phyloP scores from a whole-genome alignment of 2,113 vertebrate species.

The Rhadina sibilatrix region DNA sequence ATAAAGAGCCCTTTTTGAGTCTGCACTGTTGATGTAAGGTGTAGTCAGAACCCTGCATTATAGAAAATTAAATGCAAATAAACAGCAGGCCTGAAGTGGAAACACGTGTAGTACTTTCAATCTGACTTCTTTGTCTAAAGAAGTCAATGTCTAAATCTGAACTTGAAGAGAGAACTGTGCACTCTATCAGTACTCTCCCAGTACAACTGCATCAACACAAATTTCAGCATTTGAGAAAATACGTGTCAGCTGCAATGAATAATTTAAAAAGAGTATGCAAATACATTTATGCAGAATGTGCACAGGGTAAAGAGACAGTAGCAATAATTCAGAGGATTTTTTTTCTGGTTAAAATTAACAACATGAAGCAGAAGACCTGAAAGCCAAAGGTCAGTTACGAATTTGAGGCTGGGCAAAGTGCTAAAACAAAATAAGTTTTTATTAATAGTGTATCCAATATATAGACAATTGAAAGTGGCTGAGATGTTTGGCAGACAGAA shows the following conservation, averaged over 20 bases:
- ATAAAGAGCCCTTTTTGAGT: neutral
- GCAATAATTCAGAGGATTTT: neutral
- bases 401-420: neutral
- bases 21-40: neutral
- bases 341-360: neutral
- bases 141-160: neutral
- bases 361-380: neutral
- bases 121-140: neutral
- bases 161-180: neutral
- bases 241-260: neutral
- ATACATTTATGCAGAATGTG: neutral
- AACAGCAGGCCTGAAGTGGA: neutral
- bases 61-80: neutral
- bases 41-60: neutral
- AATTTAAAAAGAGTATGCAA: neutral
- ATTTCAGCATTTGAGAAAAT: neutral
- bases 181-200: neutral
- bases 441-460: neutral
- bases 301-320: neutral
- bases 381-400: neutral
- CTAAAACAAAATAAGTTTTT: neutral
- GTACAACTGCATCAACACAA: neutral
- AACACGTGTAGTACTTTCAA: neutral
- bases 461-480: neutral
- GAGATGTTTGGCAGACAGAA: fast-evolving